Conservation (phyloP, 2,888 invertebrate species). For the Patella depressa region DNA sequence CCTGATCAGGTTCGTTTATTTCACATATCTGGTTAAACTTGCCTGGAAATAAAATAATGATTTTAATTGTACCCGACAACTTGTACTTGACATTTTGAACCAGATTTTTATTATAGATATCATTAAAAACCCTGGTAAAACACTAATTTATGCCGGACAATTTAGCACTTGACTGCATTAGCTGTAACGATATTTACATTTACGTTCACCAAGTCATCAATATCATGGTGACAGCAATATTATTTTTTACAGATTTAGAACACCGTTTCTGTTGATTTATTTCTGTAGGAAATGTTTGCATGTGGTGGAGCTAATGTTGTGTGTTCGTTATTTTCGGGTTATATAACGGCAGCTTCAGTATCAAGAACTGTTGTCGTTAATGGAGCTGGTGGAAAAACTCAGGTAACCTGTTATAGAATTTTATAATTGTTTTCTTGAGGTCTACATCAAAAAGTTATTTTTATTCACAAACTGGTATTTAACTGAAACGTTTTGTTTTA, state of each 20-base stretch:
- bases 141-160: conserved; percentile 71
- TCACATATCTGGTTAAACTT: too few species aligned
- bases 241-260: not conserved
- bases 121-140: conserved; percentile 66
- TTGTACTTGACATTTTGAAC: too few species aligned
- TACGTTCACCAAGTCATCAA: not conserved
- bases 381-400: conserved; percentile 86
- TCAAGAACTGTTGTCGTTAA: conserved; percentile 80
- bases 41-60: too few species aligned
- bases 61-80: too few species aligned
- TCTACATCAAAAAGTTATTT: too few species aligned
- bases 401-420: conserved; percentile 47
- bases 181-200: not conserved
- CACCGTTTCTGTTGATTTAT: not conserved
- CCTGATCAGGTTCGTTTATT: conserved; percentile 66
- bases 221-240: not conserved
- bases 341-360: conserved; percentile 70
- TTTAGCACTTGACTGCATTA: conserved; percentile 60
- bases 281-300: conserved; percentile 62
- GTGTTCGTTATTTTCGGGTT: conserved; percentile 74
- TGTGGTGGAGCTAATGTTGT: conserved; percentile 74
- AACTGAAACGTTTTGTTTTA: too few species aligned
- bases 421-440: too few species aligned
- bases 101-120: too few species aligned
- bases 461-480: too few species aligned